Conservation (phyloP, 2,888 invertebrate species). For the Chrysolina oricalcia region DNA sequence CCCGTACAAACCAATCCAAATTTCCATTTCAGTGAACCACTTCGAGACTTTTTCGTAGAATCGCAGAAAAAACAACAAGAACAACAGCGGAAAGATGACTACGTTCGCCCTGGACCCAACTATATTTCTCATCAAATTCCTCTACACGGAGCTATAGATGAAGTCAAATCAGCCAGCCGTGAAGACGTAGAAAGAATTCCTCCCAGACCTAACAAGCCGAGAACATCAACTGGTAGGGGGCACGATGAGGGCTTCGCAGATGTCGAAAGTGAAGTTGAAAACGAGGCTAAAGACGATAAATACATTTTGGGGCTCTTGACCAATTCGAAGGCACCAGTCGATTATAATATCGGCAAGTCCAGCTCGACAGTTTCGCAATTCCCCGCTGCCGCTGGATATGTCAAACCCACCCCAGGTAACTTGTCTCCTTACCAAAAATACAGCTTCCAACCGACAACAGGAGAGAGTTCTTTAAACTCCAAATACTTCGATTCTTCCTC, state of each 20-base stretch:
- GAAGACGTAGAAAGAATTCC: slow-evolving; percentile 57
- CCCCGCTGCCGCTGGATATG: slow-evolving; percentile 56
- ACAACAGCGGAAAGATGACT: slow-evolving; percentile 52
- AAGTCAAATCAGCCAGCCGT: slow-evolving; percentile 51
- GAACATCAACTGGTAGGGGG: slow-evolving; percentile 37
- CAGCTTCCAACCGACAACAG: slow-evolving; percentile 54
- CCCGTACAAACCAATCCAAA: slow-evolving; percentile 31
- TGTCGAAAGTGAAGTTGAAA: slow-evolving; percentile 52
- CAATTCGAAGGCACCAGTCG: slow-evolving; percentile 52
- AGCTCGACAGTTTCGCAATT: slow-evolving; percentile 62
- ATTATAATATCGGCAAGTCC: slow-evolving; percentile 63
- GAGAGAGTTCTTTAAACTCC: slow-evolving; percentile 52
- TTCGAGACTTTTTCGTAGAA: slow-evolving; percentile 68
- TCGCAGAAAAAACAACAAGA: slow-evolving; percentile 59
- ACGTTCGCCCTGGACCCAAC: slow-evolving; percentile 62
- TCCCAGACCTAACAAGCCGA: slow-evolving; percentile 54
- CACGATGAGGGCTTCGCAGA: slow-evolving; percentile 45
- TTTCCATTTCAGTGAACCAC: slow-evolving; percentile 31
- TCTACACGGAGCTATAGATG: slow-evolving; percentile 42
- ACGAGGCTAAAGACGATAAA: slow-evolving; percentile 44
- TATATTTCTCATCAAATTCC: slow-evolving; percentile 66
- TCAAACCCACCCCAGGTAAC: slow-evolving; percentile 31
- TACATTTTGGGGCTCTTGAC: slow-evolving; percentile 36
- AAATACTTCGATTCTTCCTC: slow-evolving; percentile 59
- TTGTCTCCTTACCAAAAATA: slow-evolving; percentile 68